Conservation (phyloP, 2,797 vertebrate genomes). For the Sebastes hubbsi region DNA sequence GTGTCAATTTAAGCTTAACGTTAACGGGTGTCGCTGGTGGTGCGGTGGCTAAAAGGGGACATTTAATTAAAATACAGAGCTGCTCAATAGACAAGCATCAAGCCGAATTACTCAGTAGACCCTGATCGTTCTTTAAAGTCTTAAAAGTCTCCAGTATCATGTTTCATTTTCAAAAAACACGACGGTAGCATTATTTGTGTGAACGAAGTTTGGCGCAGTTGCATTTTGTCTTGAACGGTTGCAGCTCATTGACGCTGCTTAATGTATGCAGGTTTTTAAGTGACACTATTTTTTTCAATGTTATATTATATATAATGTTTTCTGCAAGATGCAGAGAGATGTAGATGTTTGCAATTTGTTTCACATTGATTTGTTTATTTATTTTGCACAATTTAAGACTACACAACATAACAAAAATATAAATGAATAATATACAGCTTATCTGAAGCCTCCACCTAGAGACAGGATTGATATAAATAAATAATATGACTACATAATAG, state of each 20-base stretch:
- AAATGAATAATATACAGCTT: too few species aligned
- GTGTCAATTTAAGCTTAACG: not conserved
- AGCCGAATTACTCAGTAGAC: not conserved
- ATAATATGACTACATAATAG: too few species aligned
- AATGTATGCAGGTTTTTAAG: not conserved
- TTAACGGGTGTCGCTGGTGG: not conserved
- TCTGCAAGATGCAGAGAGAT: too few species aligned
- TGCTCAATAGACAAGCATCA: fast-evolving
- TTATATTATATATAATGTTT: too few species aligned
- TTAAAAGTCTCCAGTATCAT: fast-evolving
- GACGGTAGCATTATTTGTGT: fast-evolving
- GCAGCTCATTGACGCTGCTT: not conserved
- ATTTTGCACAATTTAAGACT: too few species aligned
- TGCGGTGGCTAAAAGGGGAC: not conserved
- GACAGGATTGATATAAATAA: too few species aligned
- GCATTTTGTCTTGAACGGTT: not conserved
- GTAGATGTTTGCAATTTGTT: not conserved
- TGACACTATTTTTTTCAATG: not conserved
- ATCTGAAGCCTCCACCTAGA: too few species aligned
- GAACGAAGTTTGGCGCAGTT: not conserved
- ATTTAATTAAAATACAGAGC: not conserved
- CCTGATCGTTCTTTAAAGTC: fast-evolving
- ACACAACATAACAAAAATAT: too few species aligned
- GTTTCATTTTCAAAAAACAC: not conserved
- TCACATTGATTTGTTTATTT: not conserved